phyloP scores from a whole-genome alignment of 53 echinoderm and acorn worm species.

The Luidia sarsii region DNA sequence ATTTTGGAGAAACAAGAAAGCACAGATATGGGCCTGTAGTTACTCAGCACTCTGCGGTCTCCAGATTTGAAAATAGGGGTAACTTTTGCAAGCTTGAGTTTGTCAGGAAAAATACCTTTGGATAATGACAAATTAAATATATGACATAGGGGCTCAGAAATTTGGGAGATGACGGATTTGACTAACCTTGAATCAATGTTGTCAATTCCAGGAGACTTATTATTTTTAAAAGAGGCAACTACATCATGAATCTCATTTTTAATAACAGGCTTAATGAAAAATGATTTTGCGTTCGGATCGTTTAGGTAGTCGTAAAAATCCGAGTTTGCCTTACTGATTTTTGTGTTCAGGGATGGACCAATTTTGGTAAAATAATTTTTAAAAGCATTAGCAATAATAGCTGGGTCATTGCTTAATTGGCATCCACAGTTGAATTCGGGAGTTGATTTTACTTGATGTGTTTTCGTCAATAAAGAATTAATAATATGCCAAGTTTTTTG shows the following conservation, averaged over 20 bases:
- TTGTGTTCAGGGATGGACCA: not conserved
- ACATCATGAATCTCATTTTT: constrained; percentile 2
- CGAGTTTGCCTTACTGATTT: not conserved
- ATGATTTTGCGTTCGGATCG: not conserved
- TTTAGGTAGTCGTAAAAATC: constrained; percentile 9
- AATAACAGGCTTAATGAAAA: constrained; percentile 9
- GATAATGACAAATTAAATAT: constrained; percentile 27
- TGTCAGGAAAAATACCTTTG: constrained; percentile 13
- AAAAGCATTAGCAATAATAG: constrained; percentile 1
- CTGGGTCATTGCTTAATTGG: too few relatives aligned
- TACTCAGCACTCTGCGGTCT: not conserved
- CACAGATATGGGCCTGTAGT: constrained; percentile 57
- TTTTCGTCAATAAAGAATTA: not conserved
- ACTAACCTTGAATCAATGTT: not conserved
- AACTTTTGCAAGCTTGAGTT: constrained; percentile 26
- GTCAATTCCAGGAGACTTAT: constrained; percentile 36
- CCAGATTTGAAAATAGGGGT: constrained; percentile 20
- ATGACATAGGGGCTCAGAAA: constrained; percentile 7
- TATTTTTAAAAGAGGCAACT: constrained; percentile 11
- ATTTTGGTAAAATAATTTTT: not conserved
- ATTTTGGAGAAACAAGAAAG: constrained; percentile 29
- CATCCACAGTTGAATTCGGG: too few relatives aligned
- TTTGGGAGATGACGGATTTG: constrained; percentile 18
- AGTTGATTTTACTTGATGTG: not conserved
- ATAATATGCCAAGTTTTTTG: constrained; percentile 7